Conservation (phyloP, 2,113 vertebrate genomes). For the Ellobius talpinus region DNA sequence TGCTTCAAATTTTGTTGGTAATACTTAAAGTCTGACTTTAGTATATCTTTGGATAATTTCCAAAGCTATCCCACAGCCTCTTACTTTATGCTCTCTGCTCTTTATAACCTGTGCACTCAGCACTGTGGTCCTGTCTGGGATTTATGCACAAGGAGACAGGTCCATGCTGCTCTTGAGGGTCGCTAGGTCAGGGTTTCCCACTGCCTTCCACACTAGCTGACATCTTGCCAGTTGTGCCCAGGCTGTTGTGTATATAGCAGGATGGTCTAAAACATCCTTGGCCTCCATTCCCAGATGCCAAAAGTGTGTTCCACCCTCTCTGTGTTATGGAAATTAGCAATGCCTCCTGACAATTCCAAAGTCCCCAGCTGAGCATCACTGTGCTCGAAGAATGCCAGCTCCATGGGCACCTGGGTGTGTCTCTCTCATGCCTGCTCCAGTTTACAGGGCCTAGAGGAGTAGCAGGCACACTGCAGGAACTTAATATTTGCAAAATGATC, state of each 20-base stretch:
- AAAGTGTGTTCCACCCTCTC: background rate
- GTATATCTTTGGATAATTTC: background rate
- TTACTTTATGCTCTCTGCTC: background rate
- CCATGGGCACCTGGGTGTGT: background rate
- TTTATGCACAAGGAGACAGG: background rate
- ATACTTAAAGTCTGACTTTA: background rate
- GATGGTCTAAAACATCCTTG: background rate
- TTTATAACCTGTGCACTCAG: background rate
- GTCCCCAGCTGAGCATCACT: background rate
- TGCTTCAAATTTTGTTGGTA: background rate
- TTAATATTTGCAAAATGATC: conserved; percentile 40
- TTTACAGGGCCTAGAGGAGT: background rate
- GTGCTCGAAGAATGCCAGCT: background rate
- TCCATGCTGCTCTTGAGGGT: background rate
- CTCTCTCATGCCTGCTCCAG: background rate
- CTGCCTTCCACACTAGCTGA: background rate
- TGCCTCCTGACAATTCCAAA: background rate
- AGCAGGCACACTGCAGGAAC: background rate
- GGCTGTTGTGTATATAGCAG: background rate
- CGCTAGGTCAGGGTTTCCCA: background rate
- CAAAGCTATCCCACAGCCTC: background rate
- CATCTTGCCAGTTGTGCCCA: background rate
- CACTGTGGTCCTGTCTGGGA: too few relatives aligned
- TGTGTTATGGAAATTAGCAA: background rate
- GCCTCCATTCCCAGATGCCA: background rate